Evolutionary conservation across 2,113 vertebrate genomes (phyloP), one percentile per base, ranked within the genome.

Genomic region (Anhinga rufa): DNA sequence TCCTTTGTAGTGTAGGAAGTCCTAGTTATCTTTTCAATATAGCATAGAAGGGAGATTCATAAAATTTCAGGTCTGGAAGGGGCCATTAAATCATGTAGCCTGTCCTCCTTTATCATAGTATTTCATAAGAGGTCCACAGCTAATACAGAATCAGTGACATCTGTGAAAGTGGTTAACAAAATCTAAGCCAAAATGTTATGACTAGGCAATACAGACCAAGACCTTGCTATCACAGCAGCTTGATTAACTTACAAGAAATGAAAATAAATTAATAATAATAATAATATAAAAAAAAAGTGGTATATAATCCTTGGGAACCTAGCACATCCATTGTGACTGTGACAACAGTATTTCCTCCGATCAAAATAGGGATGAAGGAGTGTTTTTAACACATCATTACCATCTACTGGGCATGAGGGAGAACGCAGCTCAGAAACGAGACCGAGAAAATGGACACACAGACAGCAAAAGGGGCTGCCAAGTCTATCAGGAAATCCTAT

Each of bases 401-500:
- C 96, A 97, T 83, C 96, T 97, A 77, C 94, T 31, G 97, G 95
- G 11, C 75, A 9, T 1, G 4, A 40, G 5, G 7, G 38, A 81
- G 51, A 95, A 54, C 20, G 82, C 95, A 91, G 54, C 49, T 16
- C 46, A 60, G 76, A 44, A 70, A 36, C 4, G 2, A n/a, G 28
- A 36, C 9, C 3, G 1, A 18, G 31, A 29, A 20, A n/a, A 48
- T 1, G 38, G 34, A 57, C 64, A 46, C 22, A 9, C 9, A 6
- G 42, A 15, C 24, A 55, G 44, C 32, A 66, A 9, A 10, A 49
- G 7, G 8, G 25, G 24, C 15, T 40, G 52, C 17, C 42, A 9
- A 3, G 38, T 44, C 52, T 44, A 34, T 9, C 34, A 38, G 10
- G 7, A 77, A 46, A 66, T 14, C n/a, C 55, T 10, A 17, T 2